Base-by-base conservation (phyloP, 2,888 invertebrate genomes). In the Euclidia mi region DNA sequence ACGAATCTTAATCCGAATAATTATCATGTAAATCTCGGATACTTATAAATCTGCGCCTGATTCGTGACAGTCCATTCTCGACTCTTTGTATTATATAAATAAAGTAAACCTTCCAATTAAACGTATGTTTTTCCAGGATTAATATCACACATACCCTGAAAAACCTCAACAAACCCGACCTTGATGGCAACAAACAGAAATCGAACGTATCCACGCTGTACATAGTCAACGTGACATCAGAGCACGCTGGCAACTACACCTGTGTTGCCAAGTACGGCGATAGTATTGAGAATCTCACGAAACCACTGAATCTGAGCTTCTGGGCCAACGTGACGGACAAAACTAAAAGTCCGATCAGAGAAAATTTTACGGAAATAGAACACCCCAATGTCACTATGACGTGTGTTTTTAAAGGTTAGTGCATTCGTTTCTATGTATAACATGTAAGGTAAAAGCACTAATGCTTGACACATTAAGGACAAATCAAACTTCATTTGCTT, bases 341-440 rank as follows among this genome's bases (percentile, higher is more conserved):
- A 2, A 88, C 87, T 0, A 38, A 69, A 0, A 78, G 79, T 0
- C 86, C 85, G 0, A 69, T 91, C n/a, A 69, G 57, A 6, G 73
- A 75, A 20, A 86, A 88, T 46, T 72, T 80, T 0, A 78, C 84
- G n/a, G n/a, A n/a, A n/a, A n/a, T n/a, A 0, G 75, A 85, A 4
- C 71, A 73, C 9, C 75, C 62, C 0, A 81, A 78, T 45, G 79
- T 88, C 0, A 79, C 73, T 0, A 60, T 92, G 76, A 71, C 68
- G 29, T 95, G 94, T 75, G 61, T 83, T 41, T 94, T 94, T 75
- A 88, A 93, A 88, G 88, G 94, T 94, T 56, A 72, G 82, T 69
- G 9, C n/a, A n/a, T 15, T 20, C 20, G 25, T 32, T 32, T 45
- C 10, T 31, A n/a, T 45, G 18, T 37, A 37, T 17, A 1, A 10